Base-by-base conservation (phyloP, 2,113 vertebrate species). In the Pipra filicauda region DNA sequence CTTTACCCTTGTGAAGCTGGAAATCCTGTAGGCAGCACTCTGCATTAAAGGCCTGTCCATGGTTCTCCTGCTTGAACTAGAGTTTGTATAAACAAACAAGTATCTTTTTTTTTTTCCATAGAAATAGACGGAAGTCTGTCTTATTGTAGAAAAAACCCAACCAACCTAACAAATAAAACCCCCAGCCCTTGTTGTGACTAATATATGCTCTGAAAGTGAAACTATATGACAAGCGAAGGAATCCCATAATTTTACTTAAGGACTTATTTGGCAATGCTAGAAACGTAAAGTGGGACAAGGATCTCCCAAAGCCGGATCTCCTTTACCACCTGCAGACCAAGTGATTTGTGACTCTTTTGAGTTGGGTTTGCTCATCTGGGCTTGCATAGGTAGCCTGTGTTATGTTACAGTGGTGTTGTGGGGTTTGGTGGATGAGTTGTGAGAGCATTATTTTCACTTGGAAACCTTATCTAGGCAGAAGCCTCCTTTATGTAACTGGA, bases 1-100 rank as follows among this genome's bases (percentile, higher is more conserved):
- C 70, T 70, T 79, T 96, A 89, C 77, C 92, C 79, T 86, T 85
- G 87, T 69, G 52, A 65, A 69, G 73, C 20, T 89, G 81, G 94
- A 96, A 96, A 91, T 94, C 33, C 70, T 76, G 62, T 77, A 78
- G 61, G 44, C 66, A 77, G 35, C 35, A 31, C 22, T 46, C 7
- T 22, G 30, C 80, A 62, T 54, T 49, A 91, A 71, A 52, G 79
- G 8, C 26, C 16, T 83, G 52, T 86, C 27, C n/a, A 8, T 30
- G 37, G 43, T 62, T 48, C 59, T 61, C 21, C 17, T n/a, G 62
- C 76, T 85, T 39, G 3, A 57, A 37, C 33, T 37, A 28, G 85
- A 37, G 44, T 37, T 88, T 83, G 19, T 54, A 71, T 77, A 85
- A 80, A 52, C 44, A 69, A 39, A 33, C 0, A 20, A 37, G 11